These are phyloP conservation scores for Rotaria magnacalcarata DNA, from an alignment of 2,888 invertebrate genomes.

Conservation along the genomic window DNA sequence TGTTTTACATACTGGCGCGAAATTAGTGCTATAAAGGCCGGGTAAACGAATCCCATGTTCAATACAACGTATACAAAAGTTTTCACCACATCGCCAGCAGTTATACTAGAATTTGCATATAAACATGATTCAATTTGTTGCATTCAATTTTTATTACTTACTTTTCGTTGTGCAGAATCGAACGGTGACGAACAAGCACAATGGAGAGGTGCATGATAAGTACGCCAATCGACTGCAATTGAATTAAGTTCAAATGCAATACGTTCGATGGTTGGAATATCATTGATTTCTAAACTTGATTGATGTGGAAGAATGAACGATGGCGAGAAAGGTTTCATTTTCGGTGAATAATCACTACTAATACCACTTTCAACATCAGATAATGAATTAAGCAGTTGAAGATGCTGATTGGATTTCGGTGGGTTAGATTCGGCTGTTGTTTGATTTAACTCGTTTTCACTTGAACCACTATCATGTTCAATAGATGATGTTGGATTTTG, in stretches of 20 bases:
- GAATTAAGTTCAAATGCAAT: constrained; percentile 73
- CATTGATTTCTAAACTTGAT: constrained; percentile 47
- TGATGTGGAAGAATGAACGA: background rate
- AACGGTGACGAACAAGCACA: constrained; percentile 45
- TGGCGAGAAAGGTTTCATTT: background rate
- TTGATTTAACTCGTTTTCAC: background rate
- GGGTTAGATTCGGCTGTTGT: background rate
- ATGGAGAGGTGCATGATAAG: constrained; percentile 64
- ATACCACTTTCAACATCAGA: constrained; percentile 20
- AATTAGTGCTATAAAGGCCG: constrained; percentile 60
- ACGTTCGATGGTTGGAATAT: constrained; percentile 61
- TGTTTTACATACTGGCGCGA: constrained; percentile 27
- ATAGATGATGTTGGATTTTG: background rate
- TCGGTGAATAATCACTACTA: background rate
- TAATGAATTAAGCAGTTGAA: background rate
- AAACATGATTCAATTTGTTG: background rate
- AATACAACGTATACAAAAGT: constrained; percentile 87
- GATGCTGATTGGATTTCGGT: background rate
- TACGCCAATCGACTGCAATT: constrained; percentile 88
- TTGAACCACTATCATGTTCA: constrained; percentile 30
- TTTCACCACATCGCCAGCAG: constrained; percentile 90
- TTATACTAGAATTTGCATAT: constrained; percentile 70
- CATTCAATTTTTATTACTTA: background rate
- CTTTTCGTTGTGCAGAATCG: constrained; percentile 37
- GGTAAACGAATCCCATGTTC: constrained; percentile 71